These are phyloP conservation scores for Forficula auricularia DNA, from an alignment of 1,140 invertebrate genomes.

Conservation along the genomic window DNA sequence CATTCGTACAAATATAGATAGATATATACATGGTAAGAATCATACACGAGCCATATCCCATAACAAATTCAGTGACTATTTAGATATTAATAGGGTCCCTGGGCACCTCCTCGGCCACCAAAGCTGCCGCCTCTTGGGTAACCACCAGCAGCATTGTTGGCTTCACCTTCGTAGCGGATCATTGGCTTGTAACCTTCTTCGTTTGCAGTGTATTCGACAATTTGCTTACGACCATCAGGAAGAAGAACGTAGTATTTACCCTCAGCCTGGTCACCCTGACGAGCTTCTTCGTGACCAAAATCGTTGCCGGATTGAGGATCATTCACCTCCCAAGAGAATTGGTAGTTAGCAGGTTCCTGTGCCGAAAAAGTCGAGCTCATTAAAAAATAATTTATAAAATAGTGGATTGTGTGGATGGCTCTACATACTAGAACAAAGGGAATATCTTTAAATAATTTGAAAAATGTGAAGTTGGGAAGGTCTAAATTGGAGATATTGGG, in stretches of 20 bases:
- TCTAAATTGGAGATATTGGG: too few species aligned
- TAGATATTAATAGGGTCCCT: background rate
- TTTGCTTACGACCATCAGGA: slow-evolving; percentile 69
- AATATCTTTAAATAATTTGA: too few species aligned
- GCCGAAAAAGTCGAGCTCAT: too few species aligned
- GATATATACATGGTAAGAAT: too few species aligned
- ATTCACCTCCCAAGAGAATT: slow-evolving; percentile 69
- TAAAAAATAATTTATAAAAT: slow-evolving; percentile 22
- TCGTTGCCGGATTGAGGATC: slow-evolving; percentile 54
- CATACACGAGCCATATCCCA: too few species aligned
- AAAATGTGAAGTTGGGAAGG: too few species aligned
- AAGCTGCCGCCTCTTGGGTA: slow-evolving; percentile 6
- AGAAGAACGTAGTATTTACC: slow-evolving; percentile 71
- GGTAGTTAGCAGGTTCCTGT: slow-evolving; percentile 60
- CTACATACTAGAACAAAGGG: too few species aligned
- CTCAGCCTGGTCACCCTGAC: slow-evolving; percentile 57
- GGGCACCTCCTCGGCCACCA: slow-evolving; percentile 10
- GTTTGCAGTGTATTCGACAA: slow-evolving; percentile 68
- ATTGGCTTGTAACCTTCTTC: slow-evolving; percentile 62
- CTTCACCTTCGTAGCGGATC: slow-evolving; percentile 62
- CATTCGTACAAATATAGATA: too few species aligned
- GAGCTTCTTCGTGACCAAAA: slow-evolving; percentile 64
- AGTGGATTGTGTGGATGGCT: too few species aligned
- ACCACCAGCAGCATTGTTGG: slow-evolving; percentile 21
- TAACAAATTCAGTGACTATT: background rate